These are phyloP conservation scores for Itoplectis maculator DNA, from an alignment of 2,888 invertebrate species.

Conservation along the genomic window DNA sequence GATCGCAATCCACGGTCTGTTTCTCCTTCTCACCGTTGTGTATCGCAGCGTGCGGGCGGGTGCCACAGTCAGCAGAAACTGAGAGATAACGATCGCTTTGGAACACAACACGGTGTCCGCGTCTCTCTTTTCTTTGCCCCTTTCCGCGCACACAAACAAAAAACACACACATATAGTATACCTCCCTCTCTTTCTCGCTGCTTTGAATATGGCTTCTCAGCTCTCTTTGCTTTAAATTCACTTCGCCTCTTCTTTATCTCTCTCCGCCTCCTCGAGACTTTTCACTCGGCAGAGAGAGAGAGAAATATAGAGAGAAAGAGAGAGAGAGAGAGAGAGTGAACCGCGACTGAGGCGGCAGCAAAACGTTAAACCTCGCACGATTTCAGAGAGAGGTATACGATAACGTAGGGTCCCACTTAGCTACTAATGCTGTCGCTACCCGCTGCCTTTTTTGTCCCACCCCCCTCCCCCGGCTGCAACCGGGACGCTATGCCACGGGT, in stretches of 20 bases:
- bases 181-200: background rate
- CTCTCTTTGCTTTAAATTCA: constrained; percentile 60
- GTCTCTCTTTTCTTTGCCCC: constrained; percentile 45
- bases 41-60: constrained; percentile 65
- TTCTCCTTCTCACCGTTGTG: constrained; percentile 58
- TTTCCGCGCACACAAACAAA: constrained; percentile 14
- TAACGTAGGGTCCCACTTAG: constrained; percentile 83
- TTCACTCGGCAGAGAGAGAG: constrained; percentile 36
- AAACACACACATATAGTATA: constrained; percentile 6
- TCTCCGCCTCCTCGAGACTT: constrained; percentile 30
- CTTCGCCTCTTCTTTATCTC: constrained; percentile 51
- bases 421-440: constrained; percentile 83
- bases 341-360: constrained; percentile 49
- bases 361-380: constrained; percentile 74
- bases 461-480: background rate
- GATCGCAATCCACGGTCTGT: constrained; percentile 65
- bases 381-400: constrained; percentile 77
- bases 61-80: constrained; percentile 58
- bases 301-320: constrained; percentile 12
- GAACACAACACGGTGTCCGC: constrained; percentile 63
- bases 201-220: constrained; percentile 57
- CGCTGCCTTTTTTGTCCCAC: constrained; percentile 71
- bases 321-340: constrained; percentile 17
- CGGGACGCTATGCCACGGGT: constrained; percentile 70
- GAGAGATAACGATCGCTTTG: constrained; percentile 67